phyloP scores from a whole-genome alignment of 30 jellyfish, hydroid and myxozoan species.

The Cassiopea xamachana region DNA sequence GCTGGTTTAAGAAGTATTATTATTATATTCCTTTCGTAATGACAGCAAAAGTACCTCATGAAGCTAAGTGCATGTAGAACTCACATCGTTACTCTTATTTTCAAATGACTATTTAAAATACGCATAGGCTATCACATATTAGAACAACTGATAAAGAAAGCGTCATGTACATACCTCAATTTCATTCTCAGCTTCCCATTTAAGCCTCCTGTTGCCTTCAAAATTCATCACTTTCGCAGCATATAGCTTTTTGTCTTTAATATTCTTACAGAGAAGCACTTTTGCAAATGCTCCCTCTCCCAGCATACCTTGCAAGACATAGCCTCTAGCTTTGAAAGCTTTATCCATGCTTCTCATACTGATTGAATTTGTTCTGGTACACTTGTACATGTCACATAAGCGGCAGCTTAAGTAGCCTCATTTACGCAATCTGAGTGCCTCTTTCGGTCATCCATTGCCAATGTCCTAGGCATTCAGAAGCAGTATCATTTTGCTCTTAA shows the following conservation, averaged over 20 bases:
- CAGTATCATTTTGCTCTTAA: slow-evolving; percentile 4
- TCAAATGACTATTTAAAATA: too few species aligned
- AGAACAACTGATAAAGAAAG: background rate
- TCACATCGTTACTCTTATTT: too few species aligned
- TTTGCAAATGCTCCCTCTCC: slow-evolving; percentile 84
- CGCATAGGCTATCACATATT: too few species aligned
- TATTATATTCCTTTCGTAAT: too few species aligned
- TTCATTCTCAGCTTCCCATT: slow-evolving; percentile 96
- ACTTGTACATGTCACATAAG: slow-evolving; percentile 21
- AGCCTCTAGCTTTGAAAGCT: slow-evolving; percentile 31
- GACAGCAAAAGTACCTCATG: too few species aligned
- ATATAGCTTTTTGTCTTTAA: slow-evolving; percentile 35
- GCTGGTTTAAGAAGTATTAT: too few species aligned
- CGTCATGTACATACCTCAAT: slow-evolving; percentile 69
- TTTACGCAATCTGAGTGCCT: slow-evolving; percentile 1
- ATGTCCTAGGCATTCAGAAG: background rate
- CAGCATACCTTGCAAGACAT: slow-evolving; percentile 51
- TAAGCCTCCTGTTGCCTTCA: slow-evolving; percentile 69
- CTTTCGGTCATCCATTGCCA: background rate
- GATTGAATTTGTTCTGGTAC: background rate
- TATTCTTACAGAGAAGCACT: slow-evolving; percentile 59
- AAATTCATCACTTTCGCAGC: slow-evolving; percentile 88
- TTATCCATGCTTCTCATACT: slow-evolving; percentile 67
- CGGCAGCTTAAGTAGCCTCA: slow-evolving; percentile 59
- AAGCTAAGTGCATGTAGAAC: too few species aligned